These are phyloP conservation scores for Belonocnema kinseyi DNA, from an alignment of 1,140 invertebrate genomes.

Conservation along the genomic window DNA sequence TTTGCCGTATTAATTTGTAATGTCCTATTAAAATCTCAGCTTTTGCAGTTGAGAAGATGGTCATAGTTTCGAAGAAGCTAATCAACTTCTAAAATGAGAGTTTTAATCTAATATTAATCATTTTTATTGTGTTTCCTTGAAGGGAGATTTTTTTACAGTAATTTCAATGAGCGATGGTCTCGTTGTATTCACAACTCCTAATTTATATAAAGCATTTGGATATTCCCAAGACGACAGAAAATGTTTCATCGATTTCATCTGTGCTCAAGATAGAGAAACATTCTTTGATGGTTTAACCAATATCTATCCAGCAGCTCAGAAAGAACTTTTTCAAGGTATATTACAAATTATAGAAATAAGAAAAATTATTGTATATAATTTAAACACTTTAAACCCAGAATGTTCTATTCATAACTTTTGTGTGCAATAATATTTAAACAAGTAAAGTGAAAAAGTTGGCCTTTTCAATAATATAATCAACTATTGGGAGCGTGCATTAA, in stretches of 20 bases:
- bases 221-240: conserved; percentile 89
- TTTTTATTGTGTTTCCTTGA: conserved; percentile 41
- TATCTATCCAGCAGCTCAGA: conserved; percentile 50
- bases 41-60: background rate
- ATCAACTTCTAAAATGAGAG: conserved; percentile 25
- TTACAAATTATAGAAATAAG: background rate
- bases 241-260: conserved; percentile 91
- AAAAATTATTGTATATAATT: background rate
- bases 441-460: too few relatives aligned
- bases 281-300: conserved; percentile 79
- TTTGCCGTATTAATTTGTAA: background rate
- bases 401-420: too few relatives aligned
- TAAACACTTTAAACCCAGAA: too few relatives aligned
- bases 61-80: background rate
- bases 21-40: background rate
- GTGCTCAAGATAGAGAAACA: conserved; percentile 83
- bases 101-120: conserved; percentile 31
- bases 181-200: conserved; percentile 85
- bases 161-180: conserved; percentile 89
- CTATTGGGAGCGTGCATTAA: too few relatives aligned
- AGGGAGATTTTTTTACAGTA: conserved; percentile 86
- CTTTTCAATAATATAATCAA: too few relatives aligned
- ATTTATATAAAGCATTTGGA: conserved; percentile 83
- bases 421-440: too few relatives aligned
- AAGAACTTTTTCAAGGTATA: conserved; percentile 41